phyloP scores from a whole-genome alignment of 2,797 vertebrate species.

The Microtus agrestis region DNA sequence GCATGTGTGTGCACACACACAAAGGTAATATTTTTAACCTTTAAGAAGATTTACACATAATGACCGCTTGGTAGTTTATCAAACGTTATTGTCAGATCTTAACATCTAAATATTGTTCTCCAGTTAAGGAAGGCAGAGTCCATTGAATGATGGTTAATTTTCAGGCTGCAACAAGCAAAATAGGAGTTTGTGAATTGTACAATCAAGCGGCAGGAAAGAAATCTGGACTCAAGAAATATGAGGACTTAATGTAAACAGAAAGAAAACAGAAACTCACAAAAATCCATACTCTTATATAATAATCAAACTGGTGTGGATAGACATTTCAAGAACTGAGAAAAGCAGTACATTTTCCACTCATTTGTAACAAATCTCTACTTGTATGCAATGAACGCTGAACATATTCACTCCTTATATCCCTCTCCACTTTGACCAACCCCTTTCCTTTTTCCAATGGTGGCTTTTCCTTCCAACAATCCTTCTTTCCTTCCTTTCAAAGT shows the following conservation, averaged over 20 bases:
- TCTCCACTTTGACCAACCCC: neutral
- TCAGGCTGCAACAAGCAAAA: neutral
- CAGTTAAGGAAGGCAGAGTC: neutral
- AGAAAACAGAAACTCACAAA: neutral
- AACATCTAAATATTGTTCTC: neutral
- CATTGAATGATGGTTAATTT: neutral
- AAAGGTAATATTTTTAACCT: neutral
- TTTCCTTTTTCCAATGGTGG: neutral
- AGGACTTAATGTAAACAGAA: neutral
- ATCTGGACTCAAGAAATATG: neutral
- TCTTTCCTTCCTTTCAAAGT: neutral
- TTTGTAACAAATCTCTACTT: neutral
- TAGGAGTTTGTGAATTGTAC: neutral
- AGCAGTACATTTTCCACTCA: neutral
- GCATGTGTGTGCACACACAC: too few relatives aligned
- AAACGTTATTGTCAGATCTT: neutral
- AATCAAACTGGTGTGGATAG: neutral
- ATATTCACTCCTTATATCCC: neutral
- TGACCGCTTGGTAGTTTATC: neutral
- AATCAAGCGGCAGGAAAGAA: neutral
- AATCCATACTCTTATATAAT: neutral
- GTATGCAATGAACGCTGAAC: neutral
- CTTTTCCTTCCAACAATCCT: too few relatives aligned
- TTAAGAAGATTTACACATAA: neutral
- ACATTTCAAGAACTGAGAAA: neutral